These are phyloP conservation scores for Carettochelys insculpta DNA, from an alignment of 2,113 vertebrate species.

Conservation along the genomic window DNA sequence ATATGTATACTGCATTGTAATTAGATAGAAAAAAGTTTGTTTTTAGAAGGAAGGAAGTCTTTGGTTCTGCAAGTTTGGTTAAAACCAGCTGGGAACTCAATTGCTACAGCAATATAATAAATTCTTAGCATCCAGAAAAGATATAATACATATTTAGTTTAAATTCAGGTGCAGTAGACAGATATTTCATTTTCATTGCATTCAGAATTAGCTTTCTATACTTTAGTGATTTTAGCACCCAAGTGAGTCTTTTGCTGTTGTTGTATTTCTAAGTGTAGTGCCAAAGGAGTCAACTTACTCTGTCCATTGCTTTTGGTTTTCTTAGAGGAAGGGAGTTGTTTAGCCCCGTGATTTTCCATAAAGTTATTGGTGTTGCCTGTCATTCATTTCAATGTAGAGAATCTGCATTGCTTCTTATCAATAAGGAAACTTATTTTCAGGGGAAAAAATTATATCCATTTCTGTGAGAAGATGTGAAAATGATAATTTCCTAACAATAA, in stretches of 20 bases:
- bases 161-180: background rate
- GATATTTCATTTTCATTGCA: background rate
- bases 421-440: background rate
- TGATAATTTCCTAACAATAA: background rate
- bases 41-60: slow-evolving; percentile 1
- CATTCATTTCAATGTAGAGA: background rate
- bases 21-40: background rate
- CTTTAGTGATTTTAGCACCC: background rate
- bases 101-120: background rate
- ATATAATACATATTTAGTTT: background rate
- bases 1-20: background rate
- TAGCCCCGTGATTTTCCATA: background rate
- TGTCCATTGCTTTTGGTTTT: background rate
- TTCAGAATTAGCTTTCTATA: background rate
- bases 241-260: background rate
- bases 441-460: background rate
- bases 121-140: background rate
- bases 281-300: background rate
- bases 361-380: background rate
- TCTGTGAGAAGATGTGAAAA: background rate
- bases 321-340: background rate
- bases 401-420: background rate
- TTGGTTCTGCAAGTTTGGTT: background rate
- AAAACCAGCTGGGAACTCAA: background rate
- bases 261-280: background rate